These are phyloP conservation scores for Orycteropus afer DNA, from an alignment of 2,113 vertebrate genomes.

Conservation along the genomic window DNA sequence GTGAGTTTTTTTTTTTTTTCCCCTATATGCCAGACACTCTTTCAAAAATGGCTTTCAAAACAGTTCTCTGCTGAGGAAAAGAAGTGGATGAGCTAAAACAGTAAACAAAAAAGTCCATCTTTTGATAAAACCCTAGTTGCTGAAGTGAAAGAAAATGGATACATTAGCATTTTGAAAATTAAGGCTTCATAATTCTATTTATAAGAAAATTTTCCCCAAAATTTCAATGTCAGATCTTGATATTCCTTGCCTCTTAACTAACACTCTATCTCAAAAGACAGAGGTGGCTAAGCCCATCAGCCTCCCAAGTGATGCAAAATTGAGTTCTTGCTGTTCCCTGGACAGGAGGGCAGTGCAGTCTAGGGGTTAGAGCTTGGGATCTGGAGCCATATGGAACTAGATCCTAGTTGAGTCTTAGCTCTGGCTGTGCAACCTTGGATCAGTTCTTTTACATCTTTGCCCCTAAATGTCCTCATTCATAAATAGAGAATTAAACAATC, in stretches of 20 bases:
- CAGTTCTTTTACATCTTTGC: background rate
- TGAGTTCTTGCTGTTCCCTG: background rate
- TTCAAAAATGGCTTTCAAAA: background rate
- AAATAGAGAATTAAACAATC: background rate
- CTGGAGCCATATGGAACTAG: background rate
- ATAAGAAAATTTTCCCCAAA: background rate
- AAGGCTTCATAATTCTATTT: background rate
- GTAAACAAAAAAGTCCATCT: background rate
- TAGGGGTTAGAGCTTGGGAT: background rate
- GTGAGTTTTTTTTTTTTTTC: no score
- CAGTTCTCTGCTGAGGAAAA: background rate
- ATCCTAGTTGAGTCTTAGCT: background rate
- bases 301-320: accelerated
- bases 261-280: background rate
- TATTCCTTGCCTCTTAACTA: background rate
- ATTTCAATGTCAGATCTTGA: background rate
- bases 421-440: background rate
- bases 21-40: background rate
- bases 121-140: background rate
- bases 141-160: background rate
- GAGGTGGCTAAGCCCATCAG: background rate
- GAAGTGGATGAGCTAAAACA: background rate
- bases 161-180: background rate
- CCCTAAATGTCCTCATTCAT: background rate
- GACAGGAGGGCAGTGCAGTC: background rate